phyloP scores from a whole-genome alignment of 1,140 invertebrate genomes.

The Mesaphorura yosii region DNA sequence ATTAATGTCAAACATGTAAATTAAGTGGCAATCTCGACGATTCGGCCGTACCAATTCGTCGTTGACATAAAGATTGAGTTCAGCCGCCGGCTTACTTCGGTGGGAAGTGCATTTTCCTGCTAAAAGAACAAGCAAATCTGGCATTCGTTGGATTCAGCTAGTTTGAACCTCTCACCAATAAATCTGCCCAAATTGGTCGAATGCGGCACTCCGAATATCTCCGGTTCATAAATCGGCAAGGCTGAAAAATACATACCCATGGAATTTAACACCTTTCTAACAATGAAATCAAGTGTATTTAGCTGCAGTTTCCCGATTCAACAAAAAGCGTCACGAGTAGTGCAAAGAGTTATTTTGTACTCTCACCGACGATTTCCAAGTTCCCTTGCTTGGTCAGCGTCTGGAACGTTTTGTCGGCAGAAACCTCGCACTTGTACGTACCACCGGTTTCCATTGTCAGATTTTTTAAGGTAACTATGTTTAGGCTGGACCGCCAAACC shows the following conservation, averaged over 20 bases:
- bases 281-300: no score
- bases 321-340: no score
- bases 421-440: constrained; percentile 60
- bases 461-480: constrained; percentile 46
- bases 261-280: no score
- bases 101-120: not conserved
- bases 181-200: not conserved
- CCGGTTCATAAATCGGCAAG: not conserved
- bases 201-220: not conserved
- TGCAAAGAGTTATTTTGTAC: not conserved
- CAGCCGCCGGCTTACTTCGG: not conserved
- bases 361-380: not conserved
- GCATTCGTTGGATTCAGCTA: no score
- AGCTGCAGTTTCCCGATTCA: no score
- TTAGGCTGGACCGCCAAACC: constrained; percentile 1
- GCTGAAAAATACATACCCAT: no score
- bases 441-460: constrained; percentile 55
- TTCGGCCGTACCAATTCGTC: not conserved
- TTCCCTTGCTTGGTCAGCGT: not conserved
- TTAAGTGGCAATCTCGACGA: not conserved
- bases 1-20: no score
- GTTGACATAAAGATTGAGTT: not conserved
- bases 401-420: constrained; percentile 46
- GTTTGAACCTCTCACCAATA: no score
- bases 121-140: no score